These are phyloP conservation scores for Chroicocephalus ridibundus DNA, from an alignment of 2,113 vertebrate species.

Conservation along the genomic window DNA sequence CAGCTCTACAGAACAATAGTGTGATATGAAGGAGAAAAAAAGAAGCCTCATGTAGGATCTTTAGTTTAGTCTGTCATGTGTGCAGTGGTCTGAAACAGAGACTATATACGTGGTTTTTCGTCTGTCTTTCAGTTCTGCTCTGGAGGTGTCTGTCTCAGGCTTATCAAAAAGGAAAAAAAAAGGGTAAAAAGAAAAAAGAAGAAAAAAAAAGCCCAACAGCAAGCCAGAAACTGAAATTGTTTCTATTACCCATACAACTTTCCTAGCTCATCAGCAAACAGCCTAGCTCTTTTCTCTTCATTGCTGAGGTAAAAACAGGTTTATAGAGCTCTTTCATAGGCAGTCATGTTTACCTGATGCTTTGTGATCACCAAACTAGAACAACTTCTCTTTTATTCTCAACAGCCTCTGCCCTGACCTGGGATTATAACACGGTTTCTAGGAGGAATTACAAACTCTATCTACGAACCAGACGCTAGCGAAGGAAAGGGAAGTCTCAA, in stretches of 20 bases:
- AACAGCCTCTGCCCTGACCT: neutral
- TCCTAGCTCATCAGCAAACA: neutral
- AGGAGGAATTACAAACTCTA: neutral
- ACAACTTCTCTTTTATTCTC: neutral
- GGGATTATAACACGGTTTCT: neutral
- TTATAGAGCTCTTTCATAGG: neutral
- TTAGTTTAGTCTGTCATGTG: neutral
- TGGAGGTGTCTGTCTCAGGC: neutral
- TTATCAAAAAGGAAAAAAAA: neutral
- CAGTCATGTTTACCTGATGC: neutral
- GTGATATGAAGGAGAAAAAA: neutral
- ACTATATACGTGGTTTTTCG: rapidly evolving
- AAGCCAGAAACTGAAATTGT: neutral
- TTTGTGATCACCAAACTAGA: neutral
- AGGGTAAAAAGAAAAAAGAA: neutral
- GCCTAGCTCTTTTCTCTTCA: neutral
- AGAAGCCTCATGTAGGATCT: neutral
- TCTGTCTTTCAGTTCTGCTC: neutral
- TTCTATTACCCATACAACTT: neutral
- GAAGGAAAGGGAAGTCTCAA: neutral
- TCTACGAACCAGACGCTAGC: neutral
- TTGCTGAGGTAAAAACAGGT: neutral
- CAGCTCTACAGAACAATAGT: neutral
- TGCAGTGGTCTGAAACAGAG: neutral
- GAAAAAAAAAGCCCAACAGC: neutral